Conservation (phyloP, 2,888 invertebrate species). For the Hartigia nigra region DNA sequence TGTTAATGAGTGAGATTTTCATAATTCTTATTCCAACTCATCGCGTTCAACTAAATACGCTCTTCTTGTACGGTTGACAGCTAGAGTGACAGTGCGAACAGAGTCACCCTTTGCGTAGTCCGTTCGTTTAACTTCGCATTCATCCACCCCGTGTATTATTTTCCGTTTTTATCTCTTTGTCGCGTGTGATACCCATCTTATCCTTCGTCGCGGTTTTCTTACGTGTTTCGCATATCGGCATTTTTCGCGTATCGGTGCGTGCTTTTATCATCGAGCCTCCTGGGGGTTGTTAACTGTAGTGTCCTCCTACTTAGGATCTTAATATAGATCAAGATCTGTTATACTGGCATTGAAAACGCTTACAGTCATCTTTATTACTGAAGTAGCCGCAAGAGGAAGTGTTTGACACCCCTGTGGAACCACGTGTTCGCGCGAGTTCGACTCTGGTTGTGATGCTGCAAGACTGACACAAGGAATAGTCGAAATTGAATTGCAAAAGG, state of each 20-base stretch:
- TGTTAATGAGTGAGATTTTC: neutral
- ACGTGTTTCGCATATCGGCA: neutral
- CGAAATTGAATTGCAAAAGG: slow-evolving; percentile 2
- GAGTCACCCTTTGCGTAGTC: neutral
- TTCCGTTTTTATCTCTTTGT: neutral
- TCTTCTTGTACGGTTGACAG: neutral
- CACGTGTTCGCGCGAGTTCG: slow-evolving; percentile 34
- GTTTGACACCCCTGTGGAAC: slow-evolving; percentile 12
- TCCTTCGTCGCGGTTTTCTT: neutral
- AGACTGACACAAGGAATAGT: slow-evolving; percentile 28
- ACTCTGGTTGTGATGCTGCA: slow-evolving; percentile 32
- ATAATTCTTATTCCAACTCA: neutral
- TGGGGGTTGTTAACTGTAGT: neutral
- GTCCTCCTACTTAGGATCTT: neutral
- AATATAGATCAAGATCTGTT: neutral
- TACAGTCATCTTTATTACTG: neutral
- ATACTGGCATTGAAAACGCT: neutral
- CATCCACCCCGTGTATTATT: neutral
- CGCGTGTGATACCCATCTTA: neutral
- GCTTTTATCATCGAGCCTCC: neutral
- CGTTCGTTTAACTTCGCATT: neutral
- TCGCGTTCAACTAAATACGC: neutral
- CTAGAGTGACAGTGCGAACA: slow-evolving; percentile 15
- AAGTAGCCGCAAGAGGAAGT: neutral
- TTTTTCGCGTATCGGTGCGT: neutral